A percentile compares a stretch with the other conserved stretches of the same genome.
Evolutionary conservation across 2,797 vertebrate genomes (phyloP).

Genomic region (Chloroceryle inda): DNA sequence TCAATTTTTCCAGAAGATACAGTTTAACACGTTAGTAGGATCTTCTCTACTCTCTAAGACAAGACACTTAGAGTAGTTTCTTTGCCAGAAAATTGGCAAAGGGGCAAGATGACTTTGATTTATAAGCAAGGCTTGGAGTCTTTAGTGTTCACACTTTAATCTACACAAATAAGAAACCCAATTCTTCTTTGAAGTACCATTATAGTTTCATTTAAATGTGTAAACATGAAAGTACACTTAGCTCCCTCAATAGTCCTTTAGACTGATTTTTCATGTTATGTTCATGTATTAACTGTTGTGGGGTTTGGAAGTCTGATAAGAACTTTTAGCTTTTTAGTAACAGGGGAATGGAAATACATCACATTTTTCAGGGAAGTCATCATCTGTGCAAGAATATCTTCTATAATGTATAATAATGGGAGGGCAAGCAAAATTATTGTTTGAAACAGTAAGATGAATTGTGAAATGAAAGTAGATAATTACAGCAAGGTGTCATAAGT

Average conservation of each 20-base stretch:
- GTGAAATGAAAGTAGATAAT: neutral
- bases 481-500: neutral
- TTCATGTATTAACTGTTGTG: neutral
- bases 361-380: neutral
- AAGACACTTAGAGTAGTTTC: neutral
- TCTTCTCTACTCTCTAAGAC: conserved; percentile 17
- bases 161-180: neutral
- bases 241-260: neutral
- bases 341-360: neutral
- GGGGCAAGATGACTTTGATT: neutral
- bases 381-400: neutral
- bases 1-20: conserved; percentile 12
- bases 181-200: neutral
- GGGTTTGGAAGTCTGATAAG: neutral
- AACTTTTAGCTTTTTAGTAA: neutral
- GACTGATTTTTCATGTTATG: neutral
- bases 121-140: neutral
- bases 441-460: neutral
- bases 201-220: neutral
- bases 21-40: neutral
- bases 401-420: neutral
- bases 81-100: conserved; percentile 49
- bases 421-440: neutral
- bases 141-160: neutral
- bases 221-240: neutral